Evolutionary conservation across 2,888 invertebrate genomes (phyloP).

Genomic region (Cantharis lateralis): DNA sequence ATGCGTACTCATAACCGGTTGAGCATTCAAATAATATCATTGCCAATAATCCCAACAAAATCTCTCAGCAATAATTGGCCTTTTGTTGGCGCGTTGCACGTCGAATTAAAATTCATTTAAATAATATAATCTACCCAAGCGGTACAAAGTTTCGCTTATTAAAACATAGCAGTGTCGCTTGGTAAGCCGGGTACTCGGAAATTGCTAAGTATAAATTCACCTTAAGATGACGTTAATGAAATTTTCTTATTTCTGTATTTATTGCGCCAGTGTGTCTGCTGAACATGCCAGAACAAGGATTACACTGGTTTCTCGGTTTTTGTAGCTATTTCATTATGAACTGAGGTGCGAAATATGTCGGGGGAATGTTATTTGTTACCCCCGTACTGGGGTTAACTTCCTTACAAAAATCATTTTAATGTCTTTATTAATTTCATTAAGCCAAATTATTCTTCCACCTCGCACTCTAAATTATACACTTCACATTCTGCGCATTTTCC

Average conservation of each 20-base stretch:
- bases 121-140: slow-evolving; percentile 51
- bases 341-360: slow-evolving; percentile 47
- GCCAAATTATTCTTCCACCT: slow-evolving; percentile 31
- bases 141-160: slow-evolving; percentile 49
- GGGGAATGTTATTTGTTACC: slow-evolving; percentile 45
- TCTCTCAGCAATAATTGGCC: slow-evolving; percentile 48
- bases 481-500: slow-evolving; percentile 2
- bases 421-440: slow-evolving; percentile 41
- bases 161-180: slow-evolving; percentile 53
- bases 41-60: slow-evolving; percentile 41
- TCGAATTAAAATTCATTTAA: slow-evolving; percentile 55
- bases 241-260: slow-evolving; percentile 60
- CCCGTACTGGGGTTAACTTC: slow-evolving; percentile 26
- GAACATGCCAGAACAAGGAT: slow-evolving; percentile 44
- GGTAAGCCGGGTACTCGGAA: slow-evolving; percentile 55
- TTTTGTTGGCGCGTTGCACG: slow-evolving; percentile 47
- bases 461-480: slow-evolving; percentile 18
- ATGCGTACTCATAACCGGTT: slow-evolving; percentile 41
- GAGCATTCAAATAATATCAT: slow-evolving; percentile 40
- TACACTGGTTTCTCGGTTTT: slow-evolving; percentile 45
- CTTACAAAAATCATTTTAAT: slow-evolving; percentile 36
- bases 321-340: slow-evolving; percentile 47
- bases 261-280: slow-evolving; percentile 51
- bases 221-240: slow-evolving; percentile 64
- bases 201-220: slow-evolving; percentile 62